Evolutionary conservation across 2,797 vertebrate species (phyloP), one percentile per base, ranked within the genome.

Genomic region (Pipistrellus kuhlii): DNA sequence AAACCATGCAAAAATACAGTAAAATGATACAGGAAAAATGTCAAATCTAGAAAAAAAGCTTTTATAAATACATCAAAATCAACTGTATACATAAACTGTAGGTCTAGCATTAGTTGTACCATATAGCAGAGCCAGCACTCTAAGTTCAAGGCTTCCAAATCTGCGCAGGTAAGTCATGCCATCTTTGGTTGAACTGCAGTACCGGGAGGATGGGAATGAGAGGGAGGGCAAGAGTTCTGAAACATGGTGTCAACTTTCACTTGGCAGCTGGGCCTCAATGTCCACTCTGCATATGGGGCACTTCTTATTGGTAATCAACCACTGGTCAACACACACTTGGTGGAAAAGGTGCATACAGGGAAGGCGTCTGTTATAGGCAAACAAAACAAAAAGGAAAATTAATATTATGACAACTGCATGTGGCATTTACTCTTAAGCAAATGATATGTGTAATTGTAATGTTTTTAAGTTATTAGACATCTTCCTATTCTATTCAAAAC

Each of bases 181-280:
- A 99, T 99, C 99, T 99, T 99, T 99, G 99, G 99, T 99, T 99
- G 99, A 99, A 99, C 99, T 99, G 99, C 98, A 99, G 99, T 99
- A 99, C 99, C 99, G 98, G 99, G 98, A 98, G 96, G 95, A 97
- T 51, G 94, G 98, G 98, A 98, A 98, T 59, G 96, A 98, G 98
- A 98, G 98, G 97, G 96, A 97, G 96, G 95, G 96, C 96, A 95
- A 98, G 97, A 98, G 98, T 98, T 98, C 98, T 98, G 98, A 95
- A 98, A 98, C 98, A 99, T 96, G 97, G 98, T 98, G 99, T 99
- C 99, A 99, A 99, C 99, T 99, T 98, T 99, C 99, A 93, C 99
- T 99, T 91, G 99, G 99, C 98, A 99, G 98, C 98, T 99, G 99
- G 94, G 99, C 99, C 98, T 99, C 99, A 98, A 99, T 99, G 99